phyloP scores from a whole-genome alignment of 2,888 invertebrate genomes.

The Stenurella melanura region DNA sequence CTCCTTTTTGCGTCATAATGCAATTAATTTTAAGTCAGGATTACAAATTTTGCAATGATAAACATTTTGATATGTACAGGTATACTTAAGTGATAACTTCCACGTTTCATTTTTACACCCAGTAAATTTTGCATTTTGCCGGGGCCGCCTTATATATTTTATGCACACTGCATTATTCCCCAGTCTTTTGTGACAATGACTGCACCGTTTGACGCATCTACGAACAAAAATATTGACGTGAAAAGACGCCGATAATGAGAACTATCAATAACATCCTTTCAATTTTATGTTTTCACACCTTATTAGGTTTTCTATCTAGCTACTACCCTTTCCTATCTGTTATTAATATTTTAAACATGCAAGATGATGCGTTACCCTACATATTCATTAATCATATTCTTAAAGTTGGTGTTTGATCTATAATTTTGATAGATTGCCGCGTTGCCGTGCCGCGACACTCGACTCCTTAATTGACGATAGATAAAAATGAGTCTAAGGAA shows the following conservation, averaged over 20 bases:
- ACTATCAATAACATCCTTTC: neutral
- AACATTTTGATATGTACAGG: too few relatives aligned
- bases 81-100: too few relatives aligned
- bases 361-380: neutral
- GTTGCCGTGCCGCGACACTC: neutral
- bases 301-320: neutral
- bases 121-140: too few relatives aligned
- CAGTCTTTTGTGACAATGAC: too few relatives aligned
- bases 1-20: too few relatives aligned
- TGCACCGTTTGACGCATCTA: too few relatives aligned
- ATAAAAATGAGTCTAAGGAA: slow-evolving; percentile 4
- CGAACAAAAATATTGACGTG: neutral
- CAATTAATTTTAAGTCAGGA: too few relatives aligned
- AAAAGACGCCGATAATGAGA: neutral
- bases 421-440: slow-evolving; percentile 2
- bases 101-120: too few relatives aligned
- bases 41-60: too few relatives aligned
- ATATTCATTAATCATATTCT: neutral
- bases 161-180: too few relatives aligned
- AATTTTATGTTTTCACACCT: neutral
- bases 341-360: neutral
- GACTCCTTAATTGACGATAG: neutral
- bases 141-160: too few relatives aligned
- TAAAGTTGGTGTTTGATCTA: neutral
- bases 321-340: neutral